These are phyloP conservation scores for Neocrepidodera transversa DNA, from an alignment of 2,888 invertebrate genomes.

Conservation along the genomic window DNA sequence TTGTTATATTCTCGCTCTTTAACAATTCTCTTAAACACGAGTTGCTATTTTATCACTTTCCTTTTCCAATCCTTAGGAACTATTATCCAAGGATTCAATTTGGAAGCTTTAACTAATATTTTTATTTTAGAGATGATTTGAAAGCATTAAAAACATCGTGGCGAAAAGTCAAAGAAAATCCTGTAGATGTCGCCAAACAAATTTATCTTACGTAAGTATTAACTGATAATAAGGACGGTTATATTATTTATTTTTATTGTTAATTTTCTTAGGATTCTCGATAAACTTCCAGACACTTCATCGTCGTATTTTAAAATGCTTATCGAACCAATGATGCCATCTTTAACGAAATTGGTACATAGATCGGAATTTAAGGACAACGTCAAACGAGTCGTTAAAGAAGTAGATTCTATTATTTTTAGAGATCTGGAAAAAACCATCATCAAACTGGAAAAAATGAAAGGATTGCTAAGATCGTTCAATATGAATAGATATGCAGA, in stretches of 20 bases:
- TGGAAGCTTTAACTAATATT: no score
- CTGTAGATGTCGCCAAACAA: background rate
- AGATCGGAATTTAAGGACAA: background rate
- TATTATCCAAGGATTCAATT: no score
- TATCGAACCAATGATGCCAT: background rate
- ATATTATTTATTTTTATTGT: no score
- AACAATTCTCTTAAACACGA: no score
- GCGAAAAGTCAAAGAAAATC: background rate
- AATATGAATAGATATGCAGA: background rate
- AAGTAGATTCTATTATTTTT: background rate
- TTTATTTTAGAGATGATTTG: conserved; percentile 2
- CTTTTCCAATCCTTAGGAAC: no score
- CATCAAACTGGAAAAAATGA: background rate
- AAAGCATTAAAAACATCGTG: background rate
- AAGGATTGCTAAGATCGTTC: background rate
- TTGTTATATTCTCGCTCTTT: no score
- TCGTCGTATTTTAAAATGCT: background rate
- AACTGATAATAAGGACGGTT: no score
- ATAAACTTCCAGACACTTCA: background rate
- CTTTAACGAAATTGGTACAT: background rate
- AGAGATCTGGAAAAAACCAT: background rate
- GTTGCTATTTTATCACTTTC: no score
- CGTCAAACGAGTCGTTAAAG: background rate
- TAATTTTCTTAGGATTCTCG: background rate
- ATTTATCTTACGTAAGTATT: background rate